Evolutionary conservation across 2,797 vertebrate species (phyloP), one percentile per base, ranked within the genome.

Genomic region (Otus scops): DNA sequence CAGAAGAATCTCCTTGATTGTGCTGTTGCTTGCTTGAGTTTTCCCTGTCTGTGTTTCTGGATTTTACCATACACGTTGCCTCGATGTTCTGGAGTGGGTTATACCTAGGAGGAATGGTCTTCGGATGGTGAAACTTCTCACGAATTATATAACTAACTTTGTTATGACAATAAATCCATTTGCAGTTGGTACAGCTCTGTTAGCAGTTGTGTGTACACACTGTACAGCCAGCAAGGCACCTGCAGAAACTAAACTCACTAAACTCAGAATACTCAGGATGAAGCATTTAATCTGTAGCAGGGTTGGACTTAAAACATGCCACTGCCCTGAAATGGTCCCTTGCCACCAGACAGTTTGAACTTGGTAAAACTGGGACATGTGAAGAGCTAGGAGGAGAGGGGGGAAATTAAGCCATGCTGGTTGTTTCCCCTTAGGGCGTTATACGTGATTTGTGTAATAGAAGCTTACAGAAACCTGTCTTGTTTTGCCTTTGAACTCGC

Each of bases 221-320:
- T 98, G 98, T 16, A 98, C 97, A 5, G 97, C 97, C 59, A 99
- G 95, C 45, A 99, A 97, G 32, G 97, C 94, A 19, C 98, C 98
- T 99, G 95, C 2, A 13, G 32, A 43, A 50, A 53, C 22, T 7
- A 13, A 24, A 21, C 39, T 14, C 39, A 53, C 22, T 7, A 13
- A 24, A 21, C 39, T 14, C 39, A 8, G 68, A 45, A 48, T 21
- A 21, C 39, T 14, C 39, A 8, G 68, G 39, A 48, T 21, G 21
- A 45, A 34, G n/a, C 13, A 12, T 69, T 76, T 78, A 8, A 22
- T 48, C 28, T 6, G 36, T 13, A 6, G 20, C 7, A 53, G 34
- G 56, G 12, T 2, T 14, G 13, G 24, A 19, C 4, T 69, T 54
- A 23, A 82, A 41, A 51, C 9, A 1, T 6, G 2, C 1, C 16